Percentiles rank a stretch among this genome's conserved stretches.
Conservation (phyloP, 2,888 invertebrate species). For the Seladonia tumulorum region DNA sequence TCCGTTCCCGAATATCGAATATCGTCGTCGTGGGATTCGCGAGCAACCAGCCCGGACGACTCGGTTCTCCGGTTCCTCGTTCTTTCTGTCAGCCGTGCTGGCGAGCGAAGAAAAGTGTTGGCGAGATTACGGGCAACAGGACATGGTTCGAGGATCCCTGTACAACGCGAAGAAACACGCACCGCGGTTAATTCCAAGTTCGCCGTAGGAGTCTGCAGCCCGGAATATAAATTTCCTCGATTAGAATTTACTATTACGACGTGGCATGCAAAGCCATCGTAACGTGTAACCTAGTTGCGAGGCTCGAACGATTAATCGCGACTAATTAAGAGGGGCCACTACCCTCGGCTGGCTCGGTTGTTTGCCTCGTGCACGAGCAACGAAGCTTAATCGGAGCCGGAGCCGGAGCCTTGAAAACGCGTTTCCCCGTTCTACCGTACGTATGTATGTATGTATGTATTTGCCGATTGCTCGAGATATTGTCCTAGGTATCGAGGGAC, state of each 20-base stretch:
- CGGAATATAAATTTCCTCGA: slow-evolving; percentile 49
- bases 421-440: slow-evolving; percentile 8
- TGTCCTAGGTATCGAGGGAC: slow-evolving; percentile 11
- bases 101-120: background rate
- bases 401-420: slow-evolving; percentile 57
- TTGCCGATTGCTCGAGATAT: slow-evolving; percentile 59
- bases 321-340: slow-evolving; percentile 63
- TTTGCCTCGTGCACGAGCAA: slow-evolving; percentile 31
- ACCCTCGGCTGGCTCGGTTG: slow-evolving; percentile 25
- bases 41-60: background rate
- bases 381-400: slow-evolving; percentile 59
- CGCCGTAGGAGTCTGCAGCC: slow-evolving; percentile 8
- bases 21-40: slow-evolving; percentile 9
- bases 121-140: background rate
- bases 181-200: background rate
- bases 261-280: slow-evolving; percentile 60
- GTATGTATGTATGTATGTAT: slow-evolving; percentile 38
- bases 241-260: slow-evolving; percentile 49
- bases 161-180: background rate
- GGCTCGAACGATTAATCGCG: slow-evolving; percentile 63
- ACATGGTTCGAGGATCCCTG: background rate
- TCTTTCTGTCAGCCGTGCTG: background rate
- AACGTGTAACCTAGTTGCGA: slow-evolving; percentile 65
- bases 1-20: slow-evolving; percentile 2
- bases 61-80: background rate